A percentile compares a stretch with the other conserved stretches of the same genome.
Evolutionary conservation across 2,113 vertebrate species (phyloP).

Genomic region (Centropristis striata): DNA sequence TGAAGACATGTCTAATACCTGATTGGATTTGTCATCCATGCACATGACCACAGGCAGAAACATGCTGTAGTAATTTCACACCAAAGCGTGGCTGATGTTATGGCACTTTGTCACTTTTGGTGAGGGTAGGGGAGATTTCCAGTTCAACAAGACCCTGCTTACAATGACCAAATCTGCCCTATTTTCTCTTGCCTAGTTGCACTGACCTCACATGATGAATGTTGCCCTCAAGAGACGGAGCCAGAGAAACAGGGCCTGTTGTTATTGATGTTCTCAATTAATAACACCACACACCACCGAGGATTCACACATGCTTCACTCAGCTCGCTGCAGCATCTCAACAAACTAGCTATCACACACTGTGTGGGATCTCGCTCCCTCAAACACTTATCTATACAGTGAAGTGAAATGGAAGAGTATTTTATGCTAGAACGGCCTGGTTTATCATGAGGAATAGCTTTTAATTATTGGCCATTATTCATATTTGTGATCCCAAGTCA

Average conservation of each 20-base stretch:
- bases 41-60: conserved; percentile 70
- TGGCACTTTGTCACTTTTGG: conserved; percentile 71
- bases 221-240: conserved; percentile 65
- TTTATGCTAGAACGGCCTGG: not conserved
- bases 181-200: conserved; percentile 76
- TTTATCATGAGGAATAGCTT: not conserved
- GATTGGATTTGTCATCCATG: conserved; percentile 72
- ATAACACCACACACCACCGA: conserved; percentile 68
- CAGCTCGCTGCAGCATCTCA: conserved; percentile 36
- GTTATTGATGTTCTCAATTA: conserved; percentile 86
- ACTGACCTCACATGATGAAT: conserved; percentile 84
- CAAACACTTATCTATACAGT: conserved; percentile 21
- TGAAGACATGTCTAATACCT: conserved; percentile 38
- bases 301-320: conserved; percentile 47
- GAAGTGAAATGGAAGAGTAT: not conserved
- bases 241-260: conserved; percentile 67
- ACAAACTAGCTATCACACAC: conserved; percentile 20
- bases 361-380: not conserved
- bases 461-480: not conserved
- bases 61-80: conserved; percentile 76
- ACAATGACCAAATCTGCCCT: conserved; percentile 77
- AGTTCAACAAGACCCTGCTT: conserved; percentile 58
- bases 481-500: not conserved
- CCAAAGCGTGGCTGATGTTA: conserved; percentile 61
- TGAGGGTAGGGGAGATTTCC: conserved; percentile 53